Evolutionary conservation across 1,140 invertebrate species (phyloP), one percentile per base, ranked within the genome.

Genomic region (Dufourea novaeangliae): DNA sequence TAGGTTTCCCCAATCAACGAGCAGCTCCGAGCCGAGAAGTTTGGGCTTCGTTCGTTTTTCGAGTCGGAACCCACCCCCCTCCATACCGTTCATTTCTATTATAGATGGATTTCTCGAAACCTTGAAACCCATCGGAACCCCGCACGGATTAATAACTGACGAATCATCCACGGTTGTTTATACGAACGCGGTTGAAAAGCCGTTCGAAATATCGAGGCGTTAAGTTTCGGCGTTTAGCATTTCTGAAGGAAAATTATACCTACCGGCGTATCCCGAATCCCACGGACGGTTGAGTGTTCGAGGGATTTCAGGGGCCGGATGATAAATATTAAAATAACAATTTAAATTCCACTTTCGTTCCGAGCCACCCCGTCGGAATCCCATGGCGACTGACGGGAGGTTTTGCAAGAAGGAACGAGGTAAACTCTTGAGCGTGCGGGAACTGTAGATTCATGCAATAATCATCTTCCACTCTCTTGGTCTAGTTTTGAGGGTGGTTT

Each of bases 241-340:
- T 80, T 81, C 81, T 75, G 79, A 64, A 37, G 69, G 61, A 67
- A 80, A 69, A 84, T 83, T 80, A 80, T 44, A 50, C 41, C n/a
- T 37, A 37, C 34, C 63, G 67, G 52, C 64, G 46, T 41, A 74
- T 78, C 50, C 29, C 37, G 61, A 54, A 74, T 64, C 59, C 25
- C 44, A 5, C 4, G 39, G 44, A 37, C n/a, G 39, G 64, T 29
- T 52, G 61, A 52, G 79, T 56, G 81, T 71, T 37, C 73, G 67
- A 73, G 75, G 72, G 84, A 86, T 86, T 84, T 82, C 78, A 73
- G 79, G 75, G 82, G 44, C n/a, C 70, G 59, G 70, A 69, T 78
- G 85, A 84, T 88, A 88, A 88, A 88, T 88, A 88, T 86, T 88
- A 87, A 88, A 88, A 86, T 87, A 88, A 88, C 87, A 88, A 88